Base-by-base conservation (phyloP, 2,888 invertebrate species). In the Clepsis dumicolana region DNA sequence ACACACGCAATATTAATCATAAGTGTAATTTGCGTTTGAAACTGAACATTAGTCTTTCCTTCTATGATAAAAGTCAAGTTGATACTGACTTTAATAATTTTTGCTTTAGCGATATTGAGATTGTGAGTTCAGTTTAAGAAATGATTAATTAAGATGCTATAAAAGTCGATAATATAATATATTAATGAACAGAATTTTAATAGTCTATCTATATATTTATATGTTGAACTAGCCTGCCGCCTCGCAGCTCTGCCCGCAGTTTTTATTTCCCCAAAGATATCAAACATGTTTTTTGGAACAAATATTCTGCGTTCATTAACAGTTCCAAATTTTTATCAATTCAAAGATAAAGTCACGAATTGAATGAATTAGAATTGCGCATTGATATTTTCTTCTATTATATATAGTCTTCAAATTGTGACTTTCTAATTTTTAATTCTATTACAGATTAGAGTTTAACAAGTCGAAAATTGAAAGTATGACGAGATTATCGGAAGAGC, bases 391-490 rank as follows among this genome's bases (percentile, higher is more conserved):
- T n/a, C n/a, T n/a, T n/a, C n/a, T n/a, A n/a, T n/a, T n/a, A n/a
- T n/a, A n/a, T n/a, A n/a, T n/a, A 8, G 24, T 57, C 12, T 56
- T 52, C n/a, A 53, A 53, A 25, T 50, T 50, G 41, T n/a, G 2
- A 8, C 24, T 12, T 8, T 59, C 35, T 56, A 53, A 60, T 41
- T 35, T 27, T n/a, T 16, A 10, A 32, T 67, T 38, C 56, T 59
- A 54, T 73, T 72, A 38, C 74, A 86, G 85, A 25, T 71, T 77
- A 18, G 78, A 80, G 59, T 76, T 78, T 50, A 72, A 78, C 53
- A 80, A 80, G 56, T 73, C 74, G n/a, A 80, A 78, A 59, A 41
- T 77, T 0, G 77, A 81, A 5, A 74, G 74, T 35, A 68, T 76
- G 71, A 32, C 60, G 16, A 71, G 64, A 1, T 50, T 61, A 0